Evolutionary conservation across 2,113 vertebrate genomes (phyloP).

Genomic region (Oreocharis arfaki): DNA sequence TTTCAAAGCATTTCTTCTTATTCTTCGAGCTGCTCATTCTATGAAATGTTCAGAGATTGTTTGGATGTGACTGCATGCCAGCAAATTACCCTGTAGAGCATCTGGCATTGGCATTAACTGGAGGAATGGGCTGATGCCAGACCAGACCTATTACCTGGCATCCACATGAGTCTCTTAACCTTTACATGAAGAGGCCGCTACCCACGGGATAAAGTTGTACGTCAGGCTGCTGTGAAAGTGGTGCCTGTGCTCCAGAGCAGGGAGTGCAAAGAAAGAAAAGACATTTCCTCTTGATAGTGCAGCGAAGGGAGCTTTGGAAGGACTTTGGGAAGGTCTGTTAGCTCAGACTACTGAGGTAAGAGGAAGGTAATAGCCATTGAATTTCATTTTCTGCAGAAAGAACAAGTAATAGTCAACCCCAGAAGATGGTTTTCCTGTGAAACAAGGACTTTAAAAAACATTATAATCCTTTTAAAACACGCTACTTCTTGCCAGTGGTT

Average conservation of each 20-base stretch:
- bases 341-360: background rate
- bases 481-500: background rate
- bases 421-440: background rate
- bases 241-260: background rate
- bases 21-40: background rate
- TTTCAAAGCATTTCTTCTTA: background rate
- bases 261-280: background rate
- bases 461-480: background rate
- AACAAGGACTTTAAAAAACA: background rate
- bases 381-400: background rate
- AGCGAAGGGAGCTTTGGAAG: background rate
- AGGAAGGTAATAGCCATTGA: background rate
- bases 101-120: background rate
- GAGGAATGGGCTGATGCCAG: background rate
- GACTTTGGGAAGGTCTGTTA: background rate
- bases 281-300: background rate
- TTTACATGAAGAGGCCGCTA: background rate
- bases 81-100: background rate
- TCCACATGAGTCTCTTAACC: background rate
- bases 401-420: background rate
- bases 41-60: background rate
- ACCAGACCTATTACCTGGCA: slow-evolving; percentile 8
- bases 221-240: background rate
- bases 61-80: background rate
- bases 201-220: fast-evolving